Conservation (phyloP, 2,888 invertebrate genomes). For the Hoplodrina blanda region DNA sequence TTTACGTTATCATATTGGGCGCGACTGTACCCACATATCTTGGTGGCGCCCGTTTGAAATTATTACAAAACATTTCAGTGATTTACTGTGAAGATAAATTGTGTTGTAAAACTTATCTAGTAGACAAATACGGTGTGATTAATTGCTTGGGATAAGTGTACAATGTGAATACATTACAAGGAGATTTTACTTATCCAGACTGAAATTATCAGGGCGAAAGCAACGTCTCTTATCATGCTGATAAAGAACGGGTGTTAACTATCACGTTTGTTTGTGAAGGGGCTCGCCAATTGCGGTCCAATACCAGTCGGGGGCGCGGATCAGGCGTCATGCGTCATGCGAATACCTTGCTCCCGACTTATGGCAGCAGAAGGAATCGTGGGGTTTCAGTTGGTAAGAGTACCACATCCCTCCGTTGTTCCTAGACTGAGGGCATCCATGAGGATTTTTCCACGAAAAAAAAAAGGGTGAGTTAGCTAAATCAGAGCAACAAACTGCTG, state of each 20-base stretch:
- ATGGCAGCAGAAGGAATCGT: no score
- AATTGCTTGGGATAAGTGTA: slow-evolving; percentile 62
- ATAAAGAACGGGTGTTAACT: slow-evolving; percentile 5
- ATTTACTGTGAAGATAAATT: slow-evolving; percentile 68
- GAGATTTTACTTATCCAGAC: slow-evolving; percentile 5
- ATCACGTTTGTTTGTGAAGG: neutral
- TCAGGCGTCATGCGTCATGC: no score
- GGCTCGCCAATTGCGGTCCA: no score
- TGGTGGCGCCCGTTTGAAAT: slow-evolving; percentile 61
- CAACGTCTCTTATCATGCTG: neutral
- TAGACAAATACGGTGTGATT: slow-evolving; percentile 65
- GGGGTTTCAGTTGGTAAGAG: no score
- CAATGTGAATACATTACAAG: slow-evolving; percentile 20
- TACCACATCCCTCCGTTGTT: no score
- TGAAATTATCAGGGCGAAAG: slow-evolving; percentile 7
- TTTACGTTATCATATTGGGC: slow-evolving; percentile 48
- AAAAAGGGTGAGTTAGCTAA: neutral
- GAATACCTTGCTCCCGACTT: no score
- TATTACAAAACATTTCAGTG: slow-evolving; percentile 67
- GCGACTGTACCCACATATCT: slow-evolving; percentile 59
- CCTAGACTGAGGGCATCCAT: no score
- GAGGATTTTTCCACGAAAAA: no score
- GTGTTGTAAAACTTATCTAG: slow-evolving; percentile 63
- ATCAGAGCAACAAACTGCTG: no score
- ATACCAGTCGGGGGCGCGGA: no score